Evolutionary conservation across 2,888 invertebrate genomes (phyloP), one percentile per base, ranked within the genome.

Genomic region (Orthosia gothica): DNA sequence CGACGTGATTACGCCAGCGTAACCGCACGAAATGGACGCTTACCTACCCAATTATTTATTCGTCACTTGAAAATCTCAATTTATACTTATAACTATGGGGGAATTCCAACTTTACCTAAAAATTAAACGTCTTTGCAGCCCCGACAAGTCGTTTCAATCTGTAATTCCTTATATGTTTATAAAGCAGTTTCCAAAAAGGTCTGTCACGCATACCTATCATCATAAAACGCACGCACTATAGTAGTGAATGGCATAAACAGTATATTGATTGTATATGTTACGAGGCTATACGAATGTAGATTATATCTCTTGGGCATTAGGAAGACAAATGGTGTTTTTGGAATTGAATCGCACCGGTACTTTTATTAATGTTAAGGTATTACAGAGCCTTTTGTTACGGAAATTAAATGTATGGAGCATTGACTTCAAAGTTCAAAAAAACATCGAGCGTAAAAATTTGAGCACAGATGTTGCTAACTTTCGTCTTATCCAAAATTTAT

Each of bases 181-280:
- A 58, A 57, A 26, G 50, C 2, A 1, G 45, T 20, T 75, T 50
- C 3, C 18, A 67, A 58, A 50, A 47, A 20, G 20, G 20, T 18
- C 18, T 58, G 58, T 78, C 45, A 78, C 64, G 18, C 50, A 32
- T 47, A 40, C 7, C 40, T 40, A 63, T 58, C 71, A 70, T 71
- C 57, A 20, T 49, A 15, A 71, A 54, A 49, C 20, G 63, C 26
- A 63, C 71, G 23, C 9, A 64, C 58, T 71, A 71, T 63, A 87
- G 76, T 80, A 77, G 83, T 81, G 82, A 87, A 81, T 77, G 86
- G 84, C 70, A 73, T 67, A 58, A 75, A 85, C 80, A 74, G 81
- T 79, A 62, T 79, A 85, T 88, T 85, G 85, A 88, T 87, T 82
- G 81, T 84, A 89, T 87, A 70, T 88, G 85, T 87, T 85, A 88